A percentile compares a stretch with the other conserved stretches of the same genome.
These are phyloP conservation scores for Lucilia sericata DNA, from an alignment of 1,140 invertebrate species.

Conservation along the genomic window DNA sequence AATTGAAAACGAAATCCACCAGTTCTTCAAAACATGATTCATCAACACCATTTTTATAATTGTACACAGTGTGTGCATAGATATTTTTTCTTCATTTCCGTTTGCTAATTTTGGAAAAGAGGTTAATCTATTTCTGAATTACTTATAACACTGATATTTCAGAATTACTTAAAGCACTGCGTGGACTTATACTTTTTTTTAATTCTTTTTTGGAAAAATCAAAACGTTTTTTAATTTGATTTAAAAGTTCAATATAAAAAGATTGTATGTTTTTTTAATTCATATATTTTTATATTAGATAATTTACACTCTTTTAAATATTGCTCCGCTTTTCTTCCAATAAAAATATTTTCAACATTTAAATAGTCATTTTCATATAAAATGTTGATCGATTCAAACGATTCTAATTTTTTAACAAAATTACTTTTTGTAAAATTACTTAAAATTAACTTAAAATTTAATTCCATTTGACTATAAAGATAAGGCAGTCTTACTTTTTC, in stretches of 20 bases:
- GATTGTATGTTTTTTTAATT: constrained; percentile 19
- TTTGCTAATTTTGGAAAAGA: constrained; percentile 8
- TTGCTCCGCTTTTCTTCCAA: constrained; percentile 39
- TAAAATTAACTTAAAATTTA: constrained; percentile 42
- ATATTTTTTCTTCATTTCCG: background rate
- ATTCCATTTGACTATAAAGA: constrained; percentile 33
- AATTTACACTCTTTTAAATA: constrained; percentile 9
- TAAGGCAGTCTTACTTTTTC: constrained; percentile 37
- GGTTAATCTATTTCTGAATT: too few relatives aligned
- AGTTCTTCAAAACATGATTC: constrained; percentile 35
- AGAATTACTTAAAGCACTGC: background rate
- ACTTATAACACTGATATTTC: background rate
- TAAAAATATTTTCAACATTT: constrained; percentile 35
- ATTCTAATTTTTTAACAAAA: constrained; percentile 31
- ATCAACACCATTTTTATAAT: constrained; percentile 41
- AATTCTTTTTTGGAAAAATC: constrained; percentile 10
- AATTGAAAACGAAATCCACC: constrained; percentile 19
- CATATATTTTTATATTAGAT: background rate
- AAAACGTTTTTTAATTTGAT: constrained; percentile 6
- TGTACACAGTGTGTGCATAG: constrained; percentile 24
- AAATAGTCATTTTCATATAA: constrained; percentile 20
- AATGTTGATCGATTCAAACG: constrained; percentile 5
- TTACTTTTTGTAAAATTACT: constrained; percentile 29
- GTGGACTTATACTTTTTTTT: constrained; percentile 33
- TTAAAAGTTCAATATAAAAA: constrained; percentile 45